Conservation (phyloP, 1,140 invertebrate genomes). For the Dreissena polymorpha region DNA sequence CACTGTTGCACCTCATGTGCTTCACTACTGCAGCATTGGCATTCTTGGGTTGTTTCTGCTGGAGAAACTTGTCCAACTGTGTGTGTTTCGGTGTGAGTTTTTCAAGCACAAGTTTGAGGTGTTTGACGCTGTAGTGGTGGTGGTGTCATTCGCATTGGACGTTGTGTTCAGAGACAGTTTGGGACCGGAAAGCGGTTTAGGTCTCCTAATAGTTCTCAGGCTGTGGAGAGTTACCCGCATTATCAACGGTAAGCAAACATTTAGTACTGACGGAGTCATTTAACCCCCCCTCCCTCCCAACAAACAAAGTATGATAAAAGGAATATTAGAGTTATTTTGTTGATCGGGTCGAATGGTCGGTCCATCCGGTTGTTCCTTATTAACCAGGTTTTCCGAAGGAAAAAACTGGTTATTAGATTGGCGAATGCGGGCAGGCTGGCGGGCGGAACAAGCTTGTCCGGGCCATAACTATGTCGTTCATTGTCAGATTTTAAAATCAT, state of each 20-base stretch:
- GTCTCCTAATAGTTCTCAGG: constrained; percentile 75
- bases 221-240: constrained; percentile 78
- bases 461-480: no score
- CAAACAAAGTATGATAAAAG: no score
- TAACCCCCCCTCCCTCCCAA: no score
- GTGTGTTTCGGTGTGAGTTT: constrained; percentile 75
- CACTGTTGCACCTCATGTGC: constrained; percentile 61
- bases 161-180: constrained; percentile 70
- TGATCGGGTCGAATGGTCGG: no score
- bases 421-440: no score
- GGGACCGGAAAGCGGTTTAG: constrained; percentile 69
- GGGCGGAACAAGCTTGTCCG: no score
- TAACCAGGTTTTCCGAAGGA: no score
- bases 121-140: constrained; percentile 78
- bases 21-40: constrained; percentile 75
- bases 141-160: constrained; percentile 78
- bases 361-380: no score
- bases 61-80: constrained; percentile 74
- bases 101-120: constrained; percentile 78
- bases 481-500: no score
- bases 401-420: no score
- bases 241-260: constrained; percentile 73
- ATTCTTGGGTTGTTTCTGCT: constrained; percentile 77
- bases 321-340: no score
- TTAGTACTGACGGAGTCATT: neutral